Base-by-base conservation (phyloP, 2,797 vertebrate species). In the Presbytis comata region DNA sequence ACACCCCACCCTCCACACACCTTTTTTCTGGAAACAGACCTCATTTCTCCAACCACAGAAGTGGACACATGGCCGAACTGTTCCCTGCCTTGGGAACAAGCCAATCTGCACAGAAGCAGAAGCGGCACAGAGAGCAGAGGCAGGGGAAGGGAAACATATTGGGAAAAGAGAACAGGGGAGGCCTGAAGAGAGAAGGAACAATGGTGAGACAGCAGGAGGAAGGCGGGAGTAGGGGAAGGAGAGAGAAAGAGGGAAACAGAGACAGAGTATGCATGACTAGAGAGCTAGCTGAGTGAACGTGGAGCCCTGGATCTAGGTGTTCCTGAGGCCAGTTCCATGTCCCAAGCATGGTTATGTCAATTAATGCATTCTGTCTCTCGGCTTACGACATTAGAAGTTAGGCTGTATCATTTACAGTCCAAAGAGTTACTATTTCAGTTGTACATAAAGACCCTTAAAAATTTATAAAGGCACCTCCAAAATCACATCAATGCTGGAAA, bases 121-220 rank as follows among this genome's bases (percentile, higher is more conserved):
- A n/a, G 53, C 36, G 53, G 81, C 30, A n/a, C 3, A 0, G 2
- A 9, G 0, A 1, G 22, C 22, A 30, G 2, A 9, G 24, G 30
- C 30, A 6, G 59, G 11, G n/a, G 17, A 61, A 0, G 30, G 53
- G 30, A 33, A 5, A 11, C 26, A 6, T 0, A 6, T 1, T 24
- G 21, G 19, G 44, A 28, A 36, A 28, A 55, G n/a, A 26, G 7
- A n/a, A 14, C 1, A 2, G 5, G 6, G 16, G 72, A 64, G 36
- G 24, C 21, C 6, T 6, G 48, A 24, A 50, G 48, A 53, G 41
- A 67, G 1, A 7, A 4, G 78, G 44, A 50, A 2, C 7, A 1
- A 36, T 0, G 39, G 2, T 9, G 41, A 21, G 4, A 11, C 1
- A 19, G 44, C 46, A 61, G n/a, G 21, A 53, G 24, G 81, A 36